Base-by-base conservation (phyloP, 2,888 invertebrate genomes). In the Trichopria drosophilae region DNA sequence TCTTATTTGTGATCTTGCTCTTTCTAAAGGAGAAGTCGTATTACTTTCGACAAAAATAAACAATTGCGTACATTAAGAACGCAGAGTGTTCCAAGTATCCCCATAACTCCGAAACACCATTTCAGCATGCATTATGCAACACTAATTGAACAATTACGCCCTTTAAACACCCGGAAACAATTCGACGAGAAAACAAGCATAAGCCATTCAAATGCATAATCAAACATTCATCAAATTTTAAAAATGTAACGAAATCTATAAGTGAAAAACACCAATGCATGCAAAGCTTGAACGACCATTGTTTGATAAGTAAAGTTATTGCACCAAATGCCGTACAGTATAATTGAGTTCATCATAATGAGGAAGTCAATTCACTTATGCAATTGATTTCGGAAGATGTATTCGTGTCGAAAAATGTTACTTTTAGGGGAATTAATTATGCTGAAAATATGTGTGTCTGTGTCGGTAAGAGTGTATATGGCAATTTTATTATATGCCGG, bases 1-100 rank as follows among this genome's bases (percentile, higher is more conserved):
- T 19, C 19, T 44, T 12, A 28, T 44, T n/a, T 50, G 31, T 28
- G 44, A 37, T n/a, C 44, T 39, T 15, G 22, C 43, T n/a, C 13
- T 44, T n/a, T 28, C 44, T n/a, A 9, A 20, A 5, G 41, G 34
- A 7, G 49, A 49, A 16, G 16, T 45, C 5, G 31, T 43, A 13
- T 2, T 22, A 13, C 23, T 49, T 6, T 5, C 19, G 9, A 23
- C n/a, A 20, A 6, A 6, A 13, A 41, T 42, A 5, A 7, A 23
- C 3, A 16, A 34, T 10, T 51, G 46, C 24, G 18, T 46, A 3
- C 5, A 23, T 37, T 29, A 4, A 26, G 41, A 39, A 3, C 31
- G 7, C 9, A 13, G 13, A 35, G 28, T 23, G 45, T 51, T 34
- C 45, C 39, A 10, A 4, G 7, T 0, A 26, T 5, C 2, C 3